Percentiles rank a stretch among this genome's conserved stretches.
Conservation (phyloP, 2,888 invertebrate species). For the Xylota segnis region DNA sequence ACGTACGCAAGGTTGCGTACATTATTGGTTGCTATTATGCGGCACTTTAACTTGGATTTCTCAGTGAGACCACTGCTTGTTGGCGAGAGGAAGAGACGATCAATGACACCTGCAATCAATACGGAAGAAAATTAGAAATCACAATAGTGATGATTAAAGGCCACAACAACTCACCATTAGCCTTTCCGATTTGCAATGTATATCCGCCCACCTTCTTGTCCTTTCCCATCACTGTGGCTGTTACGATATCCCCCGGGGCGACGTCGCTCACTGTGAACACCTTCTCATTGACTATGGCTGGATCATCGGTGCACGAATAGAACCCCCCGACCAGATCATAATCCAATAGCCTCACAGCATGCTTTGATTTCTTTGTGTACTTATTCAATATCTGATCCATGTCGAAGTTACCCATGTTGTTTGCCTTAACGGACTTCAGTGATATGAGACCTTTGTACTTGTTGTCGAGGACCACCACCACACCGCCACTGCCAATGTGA, state of each 20-base stretch:
- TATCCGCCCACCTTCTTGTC: constrained; percentile 86
- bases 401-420: constrained; percentile 83
- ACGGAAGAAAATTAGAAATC: constrained; percentile 4
- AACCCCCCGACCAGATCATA: constrained; percentile 88
- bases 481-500: constrained; percentile 84
- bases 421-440: constrained; percentile 80
- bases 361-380: constrained; percentile 83
- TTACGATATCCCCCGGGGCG: constrained; percentile 86
- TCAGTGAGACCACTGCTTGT: constrained; percentile 86
- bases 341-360: constrained; percentile 87
- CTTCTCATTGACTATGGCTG: constrained; percentile 86
- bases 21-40: constrained; percentile 86
- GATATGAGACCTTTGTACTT: constrained; percentile 82
- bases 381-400: constrained; percentile 83
- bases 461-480: constrained; percentile 82
- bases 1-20: constrained; percentile 86
- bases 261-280: constrained; percentile 86
- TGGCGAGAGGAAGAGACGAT: constrained; percentile 86
- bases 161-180: constrained; percentile 83
- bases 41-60: constrained; percentile 86
- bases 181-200: constrained; percentile 85
- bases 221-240: constrained; percentile 85
- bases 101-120: constrained; percentile 85
- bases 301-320: constrained; percentile 89
- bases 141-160: too few species aligned